A percentile compares a stretch with the other conserved stretches of the same genome.
Evolutionary conservation across 1,140 invertebrate species (phyloP).

Genomic region (Antheraea mylitta): DNA sequence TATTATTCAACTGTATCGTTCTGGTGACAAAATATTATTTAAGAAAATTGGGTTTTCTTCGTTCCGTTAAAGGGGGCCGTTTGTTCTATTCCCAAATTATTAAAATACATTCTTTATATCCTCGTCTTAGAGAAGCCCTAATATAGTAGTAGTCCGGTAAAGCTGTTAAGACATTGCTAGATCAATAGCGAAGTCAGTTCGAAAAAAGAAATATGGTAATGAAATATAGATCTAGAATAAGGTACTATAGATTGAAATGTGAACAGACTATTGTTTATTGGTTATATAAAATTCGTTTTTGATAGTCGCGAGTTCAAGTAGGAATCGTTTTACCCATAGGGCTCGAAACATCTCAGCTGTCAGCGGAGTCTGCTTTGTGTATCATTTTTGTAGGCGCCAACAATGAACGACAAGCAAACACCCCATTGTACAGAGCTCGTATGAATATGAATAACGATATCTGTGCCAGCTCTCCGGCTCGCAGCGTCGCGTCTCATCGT

Average conservation of each 20-base stretch:
- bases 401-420: conserved; percentile 72
- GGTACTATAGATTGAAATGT: neutral
- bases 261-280: neutral
- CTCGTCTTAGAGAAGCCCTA: too few relatives aligned
- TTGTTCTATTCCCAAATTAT: too few relatives aligned
- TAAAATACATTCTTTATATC: too few relatives aligned
- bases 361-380: conserved; percentile 42
- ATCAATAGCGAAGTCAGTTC: neutral
- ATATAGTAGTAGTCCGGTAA: too few relatives aligned
- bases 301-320: conserved; percentile 2
- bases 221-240: neutral
- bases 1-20: too few relatives aligned
- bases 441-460: conserved; percentile 67
- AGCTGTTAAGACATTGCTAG: too few relatives aligned
- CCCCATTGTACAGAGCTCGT: conserved; percentile 45
- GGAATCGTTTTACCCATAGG: conserved; percentile 14
- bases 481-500: too few relatives aligned
- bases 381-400: conserved; percentile 50
- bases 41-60: too few relatives aligned
- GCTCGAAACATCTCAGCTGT: conserved; percentile 47
- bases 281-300: neutral
- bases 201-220: neutral
- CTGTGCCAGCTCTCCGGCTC: conserved; percentile 42
- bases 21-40: too few relatives aligned
- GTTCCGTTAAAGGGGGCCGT: too few relatives aligned